Evolutionary conservation across 1,140 invertebrate species (phyloP), one percentile per base, ranked within the genome.

Genomic region (Macrobrachium rosenbergii): DNA sequence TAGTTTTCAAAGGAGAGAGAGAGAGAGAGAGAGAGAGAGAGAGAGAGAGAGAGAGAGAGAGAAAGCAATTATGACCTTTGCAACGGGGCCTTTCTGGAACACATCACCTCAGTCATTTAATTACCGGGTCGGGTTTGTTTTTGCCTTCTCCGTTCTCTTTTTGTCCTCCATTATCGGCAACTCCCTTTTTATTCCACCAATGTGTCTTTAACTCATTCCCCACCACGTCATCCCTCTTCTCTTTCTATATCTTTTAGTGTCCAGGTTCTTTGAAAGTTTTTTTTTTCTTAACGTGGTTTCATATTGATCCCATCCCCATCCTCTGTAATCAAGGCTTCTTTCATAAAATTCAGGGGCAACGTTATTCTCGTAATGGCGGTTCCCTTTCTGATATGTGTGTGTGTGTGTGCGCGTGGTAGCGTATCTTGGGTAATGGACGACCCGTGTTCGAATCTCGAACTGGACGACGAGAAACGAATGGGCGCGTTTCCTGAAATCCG

Each of bases 1-100:
- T 23, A 19, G 16, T 14, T 23, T 37, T 37, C 12, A 2, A 72
- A 17, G n/a, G 67, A 72, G 67, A 72, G 67, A 72, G 67, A 72
- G 67, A 72, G 67, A 72, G 67, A 72, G 67, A 72, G 67, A 72
- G 67, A 72, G 67, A 72, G 67, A 72, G 67, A 72, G 67, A 72
- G 67, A 72, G 67, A 72, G 67, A 69, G 64, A 69, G 64, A 69
- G 64, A 69, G 64, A 69, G 64, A 69, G 64, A 69, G 64, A 69
- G 64, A 28, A 69, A 69, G 28, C 67, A 72, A 23, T 72, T 28
- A 72, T 72, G 12, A 23, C 67, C 67, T 52, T 12, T 52, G 52
- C 8, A 52, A 52, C 52, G 7, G 45, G 52, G 52, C 12, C 52
- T 52, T 52, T 52, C 52, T 52, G 52, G 7, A 52, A 12, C 52